Conservation (phyloP, 2,797 vertebrate genomes). For the Protosalanx chinensis region DNA sequence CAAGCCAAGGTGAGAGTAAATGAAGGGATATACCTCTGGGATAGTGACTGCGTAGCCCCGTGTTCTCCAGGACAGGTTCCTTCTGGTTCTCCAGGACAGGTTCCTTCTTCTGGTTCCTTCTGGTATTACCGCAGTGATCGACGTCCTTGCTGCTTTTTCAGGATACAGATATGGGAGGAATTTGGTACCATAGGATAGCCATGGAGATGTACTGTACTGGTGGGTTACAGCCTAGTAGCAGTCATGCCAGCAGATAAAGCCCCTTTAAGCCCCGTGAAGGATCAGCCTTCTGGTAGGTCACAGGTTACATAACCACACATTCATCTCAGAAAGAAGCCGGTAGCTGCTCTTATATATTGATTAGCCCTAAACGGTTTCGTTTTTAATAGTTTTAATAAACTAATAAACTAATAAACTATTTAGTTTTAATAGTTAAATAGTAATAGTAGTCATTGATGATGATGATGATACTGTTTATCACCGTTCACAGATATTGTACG, state of each 20-base stretch:
- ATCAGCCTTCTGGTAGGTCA: conserved; percentile 61
- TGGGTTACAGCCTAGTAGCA: conserved; percentile 13
- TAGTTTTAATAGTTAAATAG: too few relatives aligned
- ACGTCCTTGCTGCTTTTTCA: not conserved
- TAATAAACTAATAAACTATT: too few relatives aligned
- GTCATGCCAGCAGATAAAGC: conserved; percentile 57
- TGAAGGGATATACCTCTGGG: not conserved
- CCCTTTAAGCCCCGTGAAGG: conserved; percentile 58
- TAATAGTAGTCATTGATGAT: too few relatives aligned
- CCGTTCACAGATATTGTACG: too few relatives aligned
- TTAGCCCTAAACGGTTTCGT: not conserved
- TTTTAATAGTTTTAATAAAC: too few relatives aligned
- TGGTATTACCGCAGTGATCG: not conserved
- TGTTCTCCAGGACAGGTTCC: not conserved
- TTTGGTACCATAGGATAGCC: not conserved
- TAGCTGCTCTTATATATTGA: conserved; percentile 39
- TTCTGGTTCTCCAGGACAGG: not conserved
- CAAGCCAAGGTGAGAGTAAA: conserved; percentile 82
- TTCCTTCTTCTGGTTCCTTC: not conserved
- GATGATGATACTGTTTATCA: too few relatives aligned
- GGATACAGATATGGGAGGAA: not conserved
- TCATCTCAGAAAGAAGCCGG: conserved; percentile 49
- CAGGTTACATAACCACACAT: conserved; percentile 63
- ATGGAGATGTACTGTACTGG: not conserved
- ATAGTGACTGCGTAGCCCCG: not conserved